Base-by-base conservation (phyloP, 2,888 invertebrate species). In the Athalia cordata region DNA sequence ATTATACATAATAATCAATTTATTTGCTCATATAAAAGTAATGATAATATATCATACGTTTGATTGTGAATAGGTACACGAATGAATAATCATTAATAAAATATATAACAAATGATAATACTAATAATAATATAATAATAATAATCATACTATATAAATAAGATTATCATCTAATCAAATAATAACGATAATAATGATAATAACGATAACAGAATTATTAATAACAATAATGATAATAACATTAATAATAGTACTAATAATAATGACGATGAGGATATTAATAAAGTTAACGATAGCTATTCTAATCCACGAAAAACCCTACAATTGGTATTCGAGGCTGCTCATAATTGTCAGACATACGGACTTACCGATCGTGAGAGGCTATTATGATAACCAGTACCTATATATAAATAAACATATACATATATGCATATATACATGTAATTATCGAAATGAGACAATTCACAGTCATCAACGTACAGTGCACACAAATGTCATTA, bases 1-100 rank as follows among this genome's bases (percentile, higher is more conserved):
- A 74, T 80, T 79, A 82, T 84, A 82, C 86, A 84, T 86, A 86
- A 86, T 88, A 89, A 89, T 88, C 87, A 87, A 87, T 87, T 87
- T 86, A 86, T 89, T 89, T 88, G 88, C 88, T 89, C 88, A 88
- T 86, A 81, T 89, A 87, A 87, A 84, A 81, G 81, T 87, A 88
- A 88, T 80, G 82, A 81, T 87, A 88, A 87, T 81, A 84, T 85
- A 29, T 29, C 29, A 29, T 29, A 29, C 0, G 29, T 87, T 62
- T 59, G 47, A 87, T 84, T 82, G 84, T 85, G 85, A 84, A 85
- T 84, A 86, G 84, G 83, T 87, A 86, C 84, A 82, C 83, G 82
- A 83, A 83, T 72, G 79, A 65, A 78, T 80, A 80, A 81, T 68
- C 62, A 80, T 75, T 79, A 78, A 29, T 29, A 29, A 79, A 81